Percentiles rank a stretch among this genome's conserved stretches.
phyloP scores from a whole-genome alignment of 2,113 vertebrate species.

The Triplophysa dalaica region DNA sequence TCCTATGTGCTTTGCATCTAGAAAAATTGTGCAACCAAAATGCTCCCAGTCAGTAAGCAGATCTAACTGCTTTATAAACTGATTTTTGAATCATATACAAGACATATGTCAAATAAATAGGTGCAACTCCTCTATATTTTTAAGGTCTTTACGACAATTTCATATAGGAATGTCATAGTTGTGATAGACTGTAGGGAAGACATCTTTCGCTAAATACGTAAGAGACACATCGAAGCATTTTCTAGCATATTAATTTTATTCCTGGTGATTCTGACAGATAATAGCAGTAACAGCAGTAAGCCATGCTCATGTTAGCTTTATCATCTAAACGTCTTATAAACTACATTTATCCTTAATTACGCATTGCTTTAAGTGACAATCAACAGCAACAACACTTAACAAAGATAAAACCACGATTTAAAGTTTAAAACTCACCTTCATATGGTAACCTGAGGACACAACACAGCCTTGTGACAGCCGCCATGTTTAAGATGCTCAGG shows the following conservation, averaged over 20 bases:
- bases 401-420: background rate
- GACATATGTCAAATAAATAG: background rate
- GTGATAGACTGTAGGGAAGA: background rate
- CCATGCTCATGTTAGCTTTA: background rate
- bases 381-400: background rate
- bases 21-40: too few species aligned
- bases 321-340: background rate
- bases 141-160: background rate
- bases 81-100: background rate
- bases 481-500: slow-evolving; percentile 46
- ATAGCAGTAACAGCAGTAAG: too few species aligned
- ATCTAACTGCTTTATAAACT: too few species aligned
- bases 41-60: too few species aligned
- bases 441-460: slow-evolving; percentile 49
- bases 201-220: background rate
- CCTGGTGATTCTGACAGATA: background rate
- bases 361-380: background rate
- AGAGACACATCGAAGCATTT: background rate
- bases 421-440: slow-evolving; percentile 35
- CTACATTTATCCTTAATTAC: background rate
- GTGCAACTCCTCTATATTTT: background rate
- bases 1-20: too few species aligned
- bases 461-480: slow-evolving; percentile 45
- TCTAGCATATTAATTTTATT: background rate
- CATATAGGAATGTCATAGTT: background rate